These are phyloP conservation scores for Hydrochoerus hydrochaeris DNA, from an alignment of 2,113 vertebrate species.

Conservation along the genomic window DNA sequence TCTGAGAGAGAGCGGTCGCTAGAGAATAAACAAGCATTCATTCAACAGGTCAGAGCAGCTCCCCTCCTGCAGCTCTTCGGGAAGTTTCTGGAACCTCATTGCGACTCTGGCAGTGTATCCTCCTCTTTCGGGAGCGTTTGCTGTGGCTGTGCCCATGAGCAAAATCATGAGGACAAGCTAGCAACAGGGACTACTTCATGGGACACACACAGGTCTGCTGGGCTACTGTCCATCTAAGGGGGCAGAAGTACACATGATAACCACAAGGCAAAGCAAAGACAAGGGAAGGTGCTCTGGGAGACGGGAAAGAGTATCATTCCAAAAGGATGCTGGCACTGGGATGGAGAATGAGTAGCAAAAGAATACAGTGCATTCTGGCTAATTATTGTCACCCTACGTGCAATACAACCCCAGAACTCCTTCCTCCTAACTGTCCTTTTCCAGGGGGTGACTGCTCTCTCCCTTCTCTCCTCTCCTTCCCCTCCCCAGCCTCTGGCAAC, in stretches of 20 bases:
- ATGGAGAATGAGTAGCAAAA: no score
- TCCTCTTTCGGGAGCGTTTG: accelerated
- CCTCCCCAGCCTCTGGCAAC: background rate
- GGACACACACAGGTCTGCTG: accelerated
- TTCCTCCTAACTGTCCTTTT: background rate
- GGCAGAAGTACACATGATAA: accelerated
- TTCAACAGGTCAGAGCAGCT: background rate
- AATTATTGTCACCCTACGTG: accelerated
- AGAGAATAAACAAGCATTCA: background rate
- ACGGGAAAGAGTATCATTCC: background rate
- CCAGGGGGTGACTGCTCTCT: accelerated
- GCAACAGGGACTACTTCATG: accelerated
- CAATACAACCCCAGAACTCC: no score
- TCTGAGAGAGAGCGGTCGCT: accelerated
- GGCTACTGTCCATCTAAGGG: no score
- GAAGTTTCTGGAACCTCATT: accelerated
- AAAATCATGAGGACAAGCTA: accelerated
- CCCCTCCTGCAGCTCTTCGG: background rate
- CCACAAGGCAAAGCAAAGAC: accelerated
- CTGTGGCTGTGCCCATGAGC: accelerated
- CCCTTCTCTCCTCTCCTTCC: background rate
- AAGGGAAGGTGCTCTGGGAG: background rate
- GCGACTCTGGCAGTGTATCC: background rate
- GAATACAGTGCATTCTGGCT: accelerated
- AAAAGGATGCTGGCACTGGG: background rate